Conservation (phyloP, 2,797 vertebrate species). For the Sibirionetta formosa region DNA sequence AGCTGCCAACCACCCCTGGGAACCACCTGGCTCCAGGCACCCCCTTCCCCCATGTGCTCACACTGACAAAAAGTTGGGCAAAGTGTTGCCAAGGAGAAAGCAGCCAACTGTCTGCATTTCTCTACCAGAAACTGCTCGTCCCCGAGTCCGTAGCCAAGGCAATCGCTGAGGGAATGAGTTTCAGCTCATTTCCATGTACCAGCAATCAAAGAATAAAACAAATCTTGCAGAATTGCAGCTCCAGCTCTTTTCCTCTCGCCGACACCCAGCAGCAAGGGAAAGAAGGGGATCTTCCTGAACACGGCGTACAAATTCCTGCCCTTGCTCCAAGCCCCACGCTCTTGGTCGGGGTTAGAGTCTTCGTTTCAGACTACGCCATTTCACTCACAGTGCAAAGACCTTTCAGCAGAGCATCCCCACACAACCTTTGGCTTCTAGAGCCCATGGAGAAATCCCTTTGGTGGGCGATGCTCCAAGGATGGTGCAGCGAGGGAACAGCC, state of each 20-base stretch:
- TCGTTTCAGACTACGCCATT: background rate
- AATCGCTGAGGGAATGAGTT: slow-evolving; percentile 26
- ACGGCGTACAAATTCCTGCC: background rate
- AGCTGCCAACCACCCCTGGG: background rate
- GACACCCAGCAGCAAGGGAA: background rate
- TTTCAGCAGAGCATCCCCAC: background rate
- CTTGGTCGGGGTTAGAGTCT: background rate
- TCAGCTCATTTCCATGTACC: background rate
- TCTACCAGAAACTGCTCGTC: slow-evolving; percentile 18
- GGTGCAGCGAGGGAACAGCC: background rate
- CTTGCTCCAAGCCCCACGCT: background rate
- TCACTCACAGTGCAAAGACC: background rate
- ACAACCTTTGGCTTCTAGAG: background rate
- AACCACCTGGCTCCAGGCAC: background rate
- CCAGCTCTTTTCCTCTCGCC: slow-evolving; percentile 9
- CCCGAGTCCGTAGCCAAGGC: background rate
- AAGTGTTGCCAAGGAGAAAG: background rate
- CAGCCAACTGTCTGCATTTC: background rate
- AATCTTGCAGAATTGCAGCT: slow-evolving; percentile 24
- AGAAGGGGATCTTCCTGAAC: background rate
- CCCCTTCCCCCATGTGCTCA: background rate
- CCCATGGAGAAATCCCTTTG: background rate
- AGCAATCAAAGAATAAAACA: slow-evolving; percentile 36
- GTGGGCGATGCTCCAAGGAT: background rate
- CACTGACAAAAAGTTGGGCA: background rate